These are phyloP conservation scores for Melanotaenia duboulayi DNA, from an alignment of 2,113 vertebrate genomes.

Conservation along the genomic window DNA sequence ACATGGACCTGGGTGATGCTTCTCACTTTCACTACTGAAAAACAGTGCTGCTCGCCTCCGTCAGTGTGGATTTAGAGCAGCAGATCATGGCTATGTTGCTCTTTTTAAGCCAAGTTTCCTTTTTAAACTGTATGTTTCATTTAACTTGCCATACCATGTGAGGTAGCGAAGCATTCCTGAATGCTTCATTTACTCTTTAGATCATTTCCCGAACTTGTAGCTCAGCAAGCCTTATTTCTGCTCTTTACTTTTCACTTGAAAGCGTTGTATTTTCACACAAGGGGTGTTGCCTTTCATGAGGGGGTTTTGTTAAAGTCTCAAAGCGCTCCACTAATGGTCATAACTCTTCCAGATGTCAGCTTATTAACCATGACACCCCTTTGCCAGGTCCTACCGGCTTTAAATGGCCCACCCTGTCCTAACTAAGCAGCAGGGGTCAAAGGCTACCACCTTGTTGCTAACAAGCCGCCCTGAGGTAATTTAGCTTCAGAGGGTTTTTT, in stretches of 20 bases:
- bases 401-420: conserved; percentile 76
- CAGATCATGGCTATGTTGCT: not conserved
- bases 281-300: conserved; percentile 69
- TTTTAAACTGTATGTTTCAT: conserved; percentile 65
- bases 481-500: conserved; percentile 60
- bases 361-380: conserved; percentile 78
- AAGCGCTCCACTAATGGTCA: conserved; percentile 65
- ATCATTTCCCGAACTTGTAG: conserved; percentile 65
- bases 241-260: conserved; percentile 64
- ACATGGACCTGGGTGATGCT: conserved; percentile 10
- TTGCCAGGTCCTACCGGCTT: conserved; percentile 40
- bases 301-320: conserved; percentile 69
- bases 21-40: conserved; percentile 39
- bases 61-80: conserved; percentile 17
- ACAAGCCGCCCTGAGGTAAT: conserved; percentile 72
- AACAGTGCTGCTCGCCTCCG: conserved; percentile 1
- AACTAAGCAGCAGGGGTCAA: conserved; percentile 74
- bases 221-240: conserved; percentile 37
- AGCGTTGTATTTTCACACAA: conserved; percentile 69
- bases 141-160: conserved; percentile 56
- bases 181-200: conserved; percentile 72
- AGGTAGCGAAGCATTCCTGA: conserved; percentile 70
- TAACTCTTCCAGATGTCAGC: conserved; percentile 81
- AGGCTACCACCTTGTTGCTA: conserved; percentile 71
- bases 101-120: conserved; percentile 44